Evolutionary conservation across 2,797 vertebrate genomes (phyloP), one percentile per base, ranked within the genome.

Genomic region (Intellagama lesueurii): DNA sequence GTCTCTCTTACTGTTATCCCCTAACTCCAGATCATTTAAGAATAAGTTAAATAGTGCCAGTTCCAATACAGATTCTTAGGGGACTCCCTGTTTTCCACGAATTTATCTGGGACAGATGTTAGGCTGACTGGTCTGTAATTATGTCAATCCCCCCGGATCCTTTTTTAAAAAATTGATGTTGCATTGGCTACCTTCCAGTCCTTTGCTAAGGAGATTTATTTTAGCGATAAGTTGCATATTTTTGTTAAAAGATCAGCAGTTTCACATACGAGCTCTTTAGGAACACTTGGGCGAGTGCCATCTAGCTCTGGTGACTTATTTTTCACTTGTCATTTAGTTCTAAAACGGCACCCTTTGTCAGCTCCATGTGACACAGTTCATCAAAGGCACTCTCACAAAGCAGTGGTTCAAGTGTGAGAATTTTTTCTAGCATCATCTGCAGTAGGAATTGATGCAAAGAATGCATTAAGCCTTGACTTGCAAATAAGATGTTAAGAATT

Each of bases 71-170:
- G 83, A 87, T 87, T 72, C 89, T 87, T 87, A 77, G 72, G 89
- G 85, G 72, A 90, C 73, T 47, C 64, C 84, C 84, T 90, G 72
- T 90, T 90, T 87, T 90, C 79, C 64, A 90, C 49, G 85, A 90
- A 87, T 90, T 90, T 90, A 87, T 90, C 85, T 87, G 89, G 89
- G 89, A 87, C 89, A 90, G 89, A 87, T 90, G 89, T 90, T 90
- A 90, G 80, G 73, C 89, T 90, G 89, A 87, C 89, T 90, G 85
- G 85, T 90, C 85, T 90, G 47, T 90, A 90, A 90, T 90, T 90
- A 90, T 87, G 84, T 87, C n/a, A 85, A 90, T 90, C 89, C 89
- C 89, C 80, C 79, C 64, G 84, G 85, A 86, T 86, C 80, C 80
- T 87, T 77, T 86, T 35, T 81, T 86, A 69, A 83, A 90, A 89